phyloP scores from a whole-genome alignment of 2,888 invertebrate genomes.

The Camponotus fellah region DNA sequence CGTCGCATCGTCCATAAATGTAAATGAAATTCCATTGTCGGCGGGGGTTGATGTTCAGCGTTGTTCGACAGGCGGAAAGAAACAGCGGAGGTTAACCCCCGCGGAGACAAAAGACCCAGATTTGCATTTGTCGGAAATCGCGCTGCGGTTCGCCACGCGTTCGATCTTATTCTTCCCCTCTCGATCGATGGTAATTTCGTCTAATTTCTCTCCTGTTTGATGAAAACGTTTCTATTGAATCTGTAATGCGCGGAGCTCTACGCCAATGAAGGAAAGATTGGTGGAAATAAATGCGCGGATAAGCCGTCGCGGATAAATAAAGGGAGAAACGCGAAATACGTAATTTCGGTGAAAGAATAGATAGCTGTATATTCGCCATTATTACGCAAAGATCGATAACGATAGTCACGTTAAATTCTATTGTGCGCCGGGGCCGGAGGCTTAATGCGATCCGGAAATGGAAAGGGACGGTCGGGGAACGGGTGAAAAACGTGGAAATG shows the following conservation, averaged over 20 bases:
- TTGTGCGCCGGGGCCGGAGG: constrained; percentile 66
- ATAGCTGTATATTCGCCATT: constrained; percentile 57
- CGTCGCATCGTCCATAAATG: constrained; percentile 65
- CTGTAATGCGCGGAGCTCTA: background rate
- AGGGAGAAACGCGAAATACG: constrained; percentile 21
- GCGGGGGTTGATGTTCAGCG: constrained; percentile 56
- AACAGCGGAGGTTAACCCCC: constrained; percentile 24
- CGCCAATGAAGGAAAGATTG: constrained; percentile 7
- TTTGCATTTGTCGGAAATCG: background rate
- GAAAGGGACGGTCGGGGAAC: constrained; percentile 40
- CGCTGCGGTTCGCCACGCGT: background rate
- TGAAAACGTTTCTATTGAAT: constrained; percentile 1
- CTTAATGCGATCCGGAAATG: constrained; percentile 74
- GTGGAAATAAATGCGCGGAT: constrained; percentile 12
- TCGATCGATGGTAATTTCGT: constrained; percentile 1
- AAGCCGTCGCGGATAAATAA: constrained; percentile 34
- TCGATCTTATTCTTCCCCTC: background rate
- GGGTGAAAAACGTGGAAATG: constrained; percentile 61
- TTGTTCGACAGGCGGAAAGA: constrained; percentile 50
- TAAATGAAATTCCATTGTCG: constrained; percentile 69
- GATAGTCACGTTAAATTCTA: constrained; percentile 71
- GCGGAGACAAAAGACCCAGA: constrained; percentile 18
- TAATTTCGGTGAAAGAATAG: constrained; percentile 38
- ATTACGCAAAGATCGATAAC: constrained; percentile 70
- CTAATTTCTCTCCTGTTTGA: constrained; percentile 17